These are phyloP conservation scores for Linyphia triangularis DNA, from an alignment of 2,888 invertebrate genomes.

Conservation along the genomic window DNA sequence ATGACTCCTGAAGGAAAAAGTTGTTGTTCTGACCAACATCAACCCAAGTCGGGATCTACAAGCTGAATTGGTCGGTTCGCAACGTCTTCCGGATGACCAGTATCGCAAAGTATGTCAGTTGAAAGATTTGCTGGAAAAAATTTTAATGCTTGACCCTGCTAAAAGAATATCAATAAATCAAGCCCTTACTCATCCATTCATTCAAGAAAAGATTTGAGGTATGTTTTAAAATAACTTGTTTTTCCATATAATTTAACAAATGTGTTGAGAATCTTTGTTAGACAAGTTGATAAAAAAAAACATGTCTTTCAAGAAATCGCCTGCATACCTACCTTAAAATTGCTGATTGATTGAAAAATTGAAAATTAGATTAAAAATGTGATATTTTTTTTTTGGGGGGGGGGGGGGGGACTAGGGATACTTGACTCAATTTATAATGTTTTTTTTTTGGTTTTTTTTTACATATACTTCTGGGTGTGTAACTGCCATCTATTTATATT, in stretches of 20 bases:
- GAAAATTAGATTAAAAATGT: too few relatives aligned
- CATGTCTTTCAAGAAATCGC: neutral
- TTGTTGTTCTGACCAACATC: constrained; percentile 92
- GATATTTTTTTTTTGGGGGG: too few relatives aligned
- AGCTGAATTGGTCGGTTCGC: constrained; percentile 92
- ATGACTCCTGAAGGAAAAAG: constrained; percentile 99
- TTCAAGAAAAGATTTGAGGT: constrained; percentile 90
- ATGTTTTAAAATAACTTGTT: neutral
- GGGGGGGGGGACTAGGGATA: too few relatives aligned
- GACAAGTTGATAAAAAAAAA: too few relatives aligned
- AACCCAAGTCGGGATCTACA: constrained; percentile 91
- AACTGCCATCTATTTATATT: too few relatives aligned
- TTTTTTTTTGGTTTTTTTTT: too few relatives aligned
- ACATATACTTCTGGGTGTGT: too few relatives aligned
- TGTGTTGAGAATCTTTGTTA: neutral
- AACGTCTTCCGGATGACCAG: constrained; percentile 92
- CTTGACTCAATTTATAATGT: too few relatives aligned
- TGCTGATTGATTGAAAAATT: too few relatives aligned
- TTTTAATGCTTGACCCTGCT: constrained; percentile 93
- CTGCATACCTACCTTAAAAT: neutral
- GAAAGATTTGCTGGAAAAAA: constrained; percentile 93
- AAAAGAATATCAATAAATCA: constrained; percentile 96
- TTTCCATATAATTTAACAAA: neutral
- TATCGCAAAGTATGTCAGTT: constrained; percentile 94
- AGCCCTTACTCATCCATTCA: constrained; percentile 95